Percentiles rank a stretch among this genome's conserved stretches.
These are phyloP conservation scores for Perognathus longimembris DNA, from an alignment of 2,113 vertebrate genomes.

Conservation along the genomic window DNA sequence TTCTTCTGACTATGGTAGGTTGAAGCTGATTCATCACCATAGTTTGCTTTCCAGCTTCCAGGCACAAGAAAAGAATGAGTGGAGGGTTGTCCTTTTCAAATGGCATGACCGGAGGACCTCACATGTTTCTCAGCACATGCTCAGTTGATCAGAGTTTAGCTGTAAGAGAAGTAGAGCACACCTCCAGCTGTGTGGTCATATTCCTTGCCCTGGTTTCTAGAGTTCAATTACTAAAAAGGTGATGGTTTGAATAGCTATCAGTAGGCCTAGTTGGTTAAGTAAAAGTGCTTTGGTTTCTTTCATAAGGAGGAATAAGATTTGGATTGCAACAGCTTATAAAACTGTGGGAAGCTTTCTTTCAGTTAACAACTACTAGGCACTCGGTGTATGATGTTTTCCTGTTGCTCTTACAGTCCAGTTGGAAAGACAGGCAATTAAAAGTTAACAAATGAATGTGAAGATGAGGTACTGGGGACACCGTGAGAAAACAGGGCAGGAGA, in stretches of 20 bases:
- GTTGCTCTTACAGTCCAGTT: background rate
- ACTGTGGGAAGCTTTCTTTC: constrained; percentile 7
- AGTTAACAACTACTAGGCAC: background rate
- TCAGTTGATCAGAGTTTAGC: background rate
- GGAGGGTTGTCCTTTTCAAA: background rate
- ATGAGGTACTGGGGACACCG: background rate
- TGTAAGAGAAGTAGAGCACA: constrained; percentile 44
- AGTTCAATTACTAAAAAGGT: background rate
- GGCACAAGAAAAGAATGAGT: background rate
- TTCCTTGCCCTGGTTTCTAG: background rate
- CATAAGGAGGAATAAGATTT: constrained; percentile 33
- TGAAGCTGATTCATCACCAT: background rate
- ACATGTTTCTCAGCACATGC: background rate
- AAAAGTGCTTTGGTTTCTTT: background rate
- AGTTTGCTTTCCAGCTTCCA: background rate
- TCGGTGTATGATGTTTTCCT: constrained; percentile 35
- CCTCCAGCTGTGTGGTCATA: background rate
- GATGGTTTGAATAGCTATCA: background rate
- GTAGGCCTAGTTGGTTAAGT: background rate
- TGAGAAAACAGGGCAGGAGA: constrained; percentile 3
- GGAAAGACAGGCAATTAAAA: constrained; percentile 26
- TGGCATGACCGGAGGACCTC: background rate
- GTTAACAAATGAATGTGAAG: constrained; percentile 28
- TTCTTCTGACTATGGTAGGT: background rate
- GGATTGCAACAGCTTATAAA: background rate